Conservation (phyloP, 2,888 invertebrate genomes). For the Pelosia muscerda region DNA sequence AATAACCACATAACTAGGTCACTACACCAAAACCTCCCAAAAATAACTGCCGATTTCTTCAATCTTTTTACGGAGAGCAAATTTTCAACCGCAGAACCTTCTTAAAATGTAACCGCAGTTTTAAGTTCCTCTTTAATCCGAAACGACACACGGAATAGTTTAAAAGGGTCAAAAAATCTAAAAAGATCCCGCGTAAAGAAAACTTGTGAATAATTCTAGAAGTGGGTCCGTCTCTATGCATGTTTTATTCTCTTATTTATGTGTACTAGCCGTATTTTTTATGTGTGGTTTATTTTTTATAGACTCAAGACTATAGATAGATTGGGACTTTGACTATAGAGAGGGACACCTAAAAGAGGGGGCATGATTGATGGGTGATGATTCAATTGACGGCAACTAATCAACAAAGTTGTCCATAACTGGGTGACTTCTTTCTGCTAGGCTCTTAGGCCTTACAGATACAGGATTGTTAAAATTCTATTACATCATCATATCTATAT, state of each 20-base stretch:
- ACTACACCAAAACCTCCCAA: not conserved
- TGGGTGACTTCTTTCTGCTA: not conserved
- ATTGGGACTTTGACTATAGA: no score
- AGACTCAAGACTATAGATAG: not conserved
- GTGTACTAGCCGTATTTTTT: conserved; percentile 61
- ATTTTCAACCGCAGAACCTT: conserved; percentile 6
- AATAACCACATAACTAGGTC: not conserved
- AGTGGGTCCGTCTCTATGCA: conserved; percentile 67
- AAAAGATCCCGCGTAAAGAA: conserved; percentile 26
- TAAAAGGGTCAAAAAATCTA: conserved; percentile 43
- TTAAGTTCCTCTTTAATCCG: conserved; percentile 35
- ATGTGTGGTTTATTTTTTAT: conserved; percentile 34
- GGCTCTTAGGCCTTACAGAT: no score
- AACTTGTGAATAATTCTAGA: conserved; percentile 67
- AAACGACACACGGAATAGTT: conserved; percentile 43
- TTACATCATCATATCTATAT: no score
- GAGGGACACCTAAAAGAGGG: conserved; percentile 18
- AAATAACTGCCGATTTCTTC: not conserved
- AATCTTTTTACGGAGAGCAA: not conserved
- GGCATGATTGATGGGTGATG: conserved; percentile 66
- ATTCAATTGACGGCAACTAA: not conserved
- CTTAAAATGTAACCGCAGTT: conserved; percentile 25
- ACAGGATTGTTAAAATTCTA: not conserved
- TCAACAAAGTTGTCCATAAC: not conserved
- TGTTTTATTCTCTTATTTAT: conserved; percentile 74